These are phyloP conservation scores for Oxygymnocypris stewartii DNA, from an alignment of 2,113 vertebrate species.

Conservation along the genomic window DNA sequence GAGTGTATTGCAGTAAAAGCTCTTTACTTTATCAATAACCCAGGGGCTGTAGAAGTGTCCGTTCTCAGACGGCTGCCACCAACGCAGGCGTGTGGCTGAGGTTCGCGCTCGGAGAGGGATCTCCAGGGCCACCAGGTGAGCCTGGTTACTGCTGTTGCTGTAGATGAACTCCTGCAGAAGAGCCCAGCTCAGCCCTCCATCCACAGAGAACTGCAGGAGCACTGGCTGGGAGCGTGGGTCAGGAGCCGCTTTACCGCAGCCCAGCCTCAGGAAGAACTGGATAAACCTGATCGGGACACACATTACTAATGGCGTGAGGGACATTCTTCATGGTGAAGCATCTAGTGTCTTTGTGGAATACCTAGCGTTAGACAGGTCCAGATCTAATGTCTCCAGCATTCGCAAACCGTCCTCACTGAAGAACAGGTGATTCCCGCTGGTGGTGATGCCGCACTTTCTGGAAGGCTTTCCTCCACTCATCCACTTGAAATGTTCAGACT, in stretches of 20 bases:
- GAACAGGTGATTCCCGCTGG: conserved; percentile 95
- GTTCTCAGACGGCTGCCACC: conserved; percentile 96
- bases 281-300: conserved; percentile 81
- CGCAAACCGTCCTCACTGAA: conserved; percentile 96
- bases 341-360: conserved; percentile 60
- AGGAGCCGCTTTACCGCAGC: conserved; percentile 92
- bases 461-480: conserved; percentile 95
- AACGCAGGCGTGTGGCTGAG: conserved; percentile 85
- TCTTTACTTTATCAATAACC: conserved; percentile 85
- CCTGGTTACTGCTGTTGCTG: conserved; percentile 94
- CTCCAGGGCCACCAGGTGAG: conserved; percentile 91
- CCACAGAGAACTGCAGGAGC: conserved; percentile 91
- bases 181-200: conserved; percentile 89
- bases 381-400: conserved; percentile 91
- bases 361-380: conserved; percentile 95
- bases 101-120: conserved; percentile 90
- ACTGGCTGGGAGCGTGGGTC: conserved; percentile 95
- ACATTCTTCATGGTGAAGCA: not conserved
- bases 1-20: not conserved
- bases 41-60: conserved; percentile 97
- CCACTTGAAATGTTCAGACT: conserved; percentile 84
- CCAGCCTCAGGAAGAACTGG: conserved; percentile 96
- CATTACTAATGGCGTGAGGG: not conserved
- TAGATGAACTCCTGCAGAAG: conserved; percentile 96
- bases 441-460: conserved; percentile 95